Conservation (phyloP, 1,140 invertebrate species). For the Papilio dardanus region DNA sequence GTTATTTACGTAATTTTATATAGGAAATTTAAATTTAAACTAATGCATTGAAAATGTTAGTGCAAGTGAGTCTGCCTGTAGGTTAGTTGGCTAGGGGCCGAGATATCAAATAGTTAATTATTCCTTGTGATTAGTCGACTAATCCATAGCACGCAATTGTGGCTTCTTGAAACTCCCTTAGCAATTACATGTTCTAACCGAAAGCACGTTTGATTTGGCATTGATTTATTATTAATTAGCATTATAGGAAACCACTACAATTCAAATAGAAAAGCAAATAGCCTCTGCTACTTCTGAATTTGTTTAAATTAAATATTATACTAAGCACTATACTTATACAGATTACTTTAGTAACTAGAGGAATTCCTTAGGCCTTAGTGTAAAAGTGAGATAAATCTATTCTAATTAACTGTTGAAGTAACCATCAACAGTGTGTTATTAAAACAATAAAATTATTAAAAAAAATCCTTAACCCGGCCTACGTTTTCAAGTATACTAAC, state of each 20-base stretch:
- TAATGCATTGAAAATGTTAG: neutral
- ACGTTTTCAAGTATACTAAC: neutral
- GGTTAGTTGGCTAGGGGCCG: neutral
- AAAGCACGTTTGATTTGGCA: slow-evolving; percentile 1
- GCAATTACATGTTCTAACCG: neutral
- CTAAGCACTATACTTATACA: too few relatives aligned
- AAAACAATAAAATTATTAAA: too few relatives aligned
- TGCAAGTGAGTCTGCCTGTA: neutral
- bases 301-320: too few relatives aligned
- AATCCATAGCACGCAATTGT: slow-evolving; percentile 18
- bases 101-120: slow-evolving; percentile 6
- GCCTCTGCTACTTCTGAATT: too few relatives aligned
- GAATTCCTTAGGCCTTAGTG: too few relatives aligned
- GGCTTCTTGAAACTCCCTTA: slow-evolving; percentile 24
- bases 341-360: too few relatives aligned
- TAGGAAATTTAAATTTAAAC: neutral
- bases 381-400: too few relatives aligned
- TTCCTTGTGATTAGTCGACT: slow-evolving; percentile 18
- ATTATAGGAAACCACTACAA: neutral
- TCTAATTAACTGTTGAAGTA: too few relatives aligned
- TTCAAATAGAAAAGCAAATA: too few relatives aligned
- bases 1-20: too few relatives aligned
- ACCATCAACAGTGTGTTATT: too few relatives aligned
- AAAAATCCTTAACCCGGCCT: neutral
- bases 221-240: slow-evolving; percentile 8